Conservation (phyloP, 1,140 invertebrate species). For the Teleogryllus occipitalis region DNA sequence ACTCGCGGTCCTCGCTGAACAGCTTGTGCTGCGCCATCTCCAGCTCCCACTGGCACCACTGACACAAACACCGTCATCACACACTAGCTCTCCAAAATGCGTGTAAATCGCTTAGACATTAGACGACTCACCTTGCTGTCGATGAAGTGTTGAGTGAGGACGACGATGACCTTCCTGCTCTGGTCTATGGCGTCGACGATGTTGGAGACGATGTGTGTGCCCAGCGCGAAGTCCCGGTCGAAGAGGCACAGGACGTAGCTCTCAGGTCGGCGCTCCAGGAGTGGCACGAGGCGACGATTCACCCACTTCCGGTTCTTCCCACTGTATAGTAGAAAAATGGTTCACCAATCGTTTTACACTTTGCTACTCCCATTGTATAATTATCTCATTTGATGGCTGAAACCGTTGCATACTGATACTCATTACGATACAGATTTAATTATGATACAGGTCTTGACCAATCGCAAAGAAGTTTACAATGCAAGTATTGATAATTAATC, state of each 20-base stretch:
- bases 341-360: no score
- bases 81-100: no score
- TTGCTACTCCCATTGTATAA: no score
- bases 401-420: no score
- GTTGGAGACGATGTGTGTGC: not conserved
- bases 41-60: slow-evolving; percentile 23
- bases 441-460: no score
- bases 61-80: not conserved
- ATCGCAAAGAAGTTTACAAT: no score
- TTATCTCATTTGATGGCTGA: no score
- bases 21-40: slow-evolving; percentile 22
- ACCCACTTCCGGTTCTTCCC: not conserved
- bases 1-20: slow-evolving; percentile 13
- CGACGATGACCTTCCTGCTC: not conserved
- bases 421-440: no score
- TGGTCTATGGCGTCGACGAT: not conserved
- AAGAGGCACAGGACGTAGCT: not conserved
- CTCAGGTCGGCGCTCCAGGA: not conserved
- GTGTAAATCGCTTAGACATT: no score
- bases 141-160: not conserved
- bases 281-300: not conserved
- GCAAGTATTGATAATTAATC: no score
- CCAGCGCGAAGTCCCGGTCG: not conserved
- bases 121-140: not conserved
- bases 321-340: not conserved